Percentiles rank a stretch among this genome's conserved stretches.
Evolutionary conservation across 2,888 invertebrate species (phyloP).

Genomic region (Cheilosia variabilis): DNA sequence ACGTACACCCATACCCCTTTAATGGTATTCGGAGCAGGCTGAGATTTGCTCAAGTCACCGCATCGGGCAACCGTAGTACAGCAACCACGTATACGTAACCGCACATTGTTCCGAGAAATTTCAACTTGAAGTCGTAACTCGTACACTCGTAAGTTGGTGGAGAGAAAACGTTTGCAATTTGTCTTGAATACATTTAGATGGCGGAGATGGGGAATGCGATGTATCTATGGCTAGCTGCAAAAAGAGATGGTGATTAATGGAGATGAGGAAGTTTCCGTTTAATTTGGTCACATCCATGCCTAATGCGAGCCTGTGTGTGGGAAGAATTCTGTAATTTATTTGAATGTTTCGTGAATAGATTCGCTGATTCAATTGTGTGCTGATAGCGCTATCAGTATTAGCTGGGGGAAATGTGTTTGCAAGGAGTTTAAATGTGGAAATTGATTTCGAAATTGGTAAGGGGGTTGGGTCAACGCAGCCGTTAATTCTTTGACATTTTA

Average conservation of each 20-base stretch:
- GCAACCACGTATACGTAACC: conserved; percentile 34
- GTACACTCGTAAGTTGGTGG: conserved; percentile 26
- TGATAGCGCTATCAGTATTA: not conserved
- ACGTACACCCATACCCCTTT: not conserved
- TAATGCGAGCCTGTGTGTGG: not conserved
- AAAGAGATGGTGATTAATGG: conserved; percentile 67
- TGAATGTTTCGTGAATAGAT: not conserved
- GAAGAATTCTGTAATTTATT: not conserved
- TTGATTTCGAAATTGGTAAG: too few relatives aligned
- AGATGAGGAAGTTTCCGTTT: conserved; percentile 55
- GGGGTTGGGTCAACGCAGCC: too few relatives aligned
- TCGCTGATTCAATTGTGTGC: not conserved
- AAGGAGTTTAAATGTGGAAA: too few relatives aligned
- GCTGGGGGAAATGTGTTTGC: not conserved
- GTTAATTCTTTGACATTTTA: too few relatives aligned
- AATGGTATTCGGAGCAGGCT: conserved; percentile 57
- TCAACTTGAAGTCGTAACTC: conserved; percentile 9
- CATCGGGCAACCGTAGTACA: not conserved
- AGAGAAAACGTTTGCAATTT: conserved; percentile 70
- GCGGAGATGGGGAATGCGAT: conserved; percentile 13
- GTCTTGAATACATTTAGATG: conserved; percentile 70
- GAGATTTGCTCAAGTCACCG: conserved; percentile 45
- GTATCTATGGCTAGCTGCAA: not conserved
- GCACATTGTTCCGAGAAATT: conserved; percentile 63
- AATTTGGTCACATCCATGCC: conserved; percentile 25